phyloP scores from a whole-genome alignment of 1,140 invertebrate species.

The Psilanteris sp. region DNA sequence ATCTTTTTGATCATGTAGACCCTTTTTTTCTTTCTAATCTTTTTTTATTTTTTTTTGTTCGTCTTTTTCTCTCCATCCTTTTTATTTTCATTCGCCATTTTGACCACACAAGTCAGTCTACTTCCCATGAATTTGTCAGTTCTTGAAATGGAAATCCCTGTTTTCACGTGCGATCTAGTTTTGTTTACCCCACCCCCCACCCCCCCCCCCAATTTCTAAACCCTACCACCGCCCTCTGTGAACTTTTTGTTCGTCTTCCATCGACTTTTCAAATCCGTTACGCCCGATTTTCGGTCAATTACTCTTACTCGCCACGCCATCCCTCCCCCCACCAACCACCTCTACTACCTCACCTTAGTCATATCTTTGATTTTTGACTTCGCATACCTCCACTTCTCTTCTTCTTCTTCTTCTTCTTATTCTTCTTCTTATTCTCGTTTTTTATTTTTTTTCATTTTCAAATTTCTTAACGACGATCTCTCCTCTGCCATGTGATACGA shows the following conservation, averaged over 20 bases:
- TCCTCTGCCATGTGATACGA: conserved; percentile 44
- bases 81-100: no score
- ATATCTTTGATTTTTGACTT: conserved; percentile 49
- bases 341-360: conserved; percentile 44
- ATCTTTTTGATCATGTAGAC: conserved; percentile 52
- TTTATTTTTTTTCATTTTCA: conserved; percentile 44
- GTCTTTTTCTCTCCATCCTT: no score
- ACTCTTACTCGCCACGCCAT: conserved; percentile 29
- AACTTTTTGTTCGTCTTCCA: conserved; percentile 24
- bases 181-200: conserved; percentile 11
- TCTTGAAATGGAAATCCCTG: background rate
- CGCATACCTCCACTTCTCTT: conserved; percentile 24
- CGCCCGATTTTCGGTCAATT: conserved; percentile 30
- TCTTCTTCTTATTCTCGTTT: conserved; percentile 37
- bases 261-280: conserved; percentile 28
- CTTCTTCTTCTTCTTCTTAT: conserved; percentile 29
- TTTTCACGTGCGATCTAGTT: conserved; percentile 32
- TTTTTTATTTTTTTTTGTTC: conserved; percentile 1
- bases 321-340: no score
- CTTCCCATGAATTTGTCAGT: no score
- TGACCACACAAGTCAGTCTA: no score
- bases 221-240: no score
- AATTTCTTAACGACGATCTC: conserved; percentile 47
- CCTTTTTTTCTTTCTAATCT: conserved; percentile 4
- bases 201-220: no score